Evolutionary conservation across 2,113 vertebrate genomes (phyloP), one percentile per base, ranked within the genome.

Genomic region (Myotis brandtii): DNA sequence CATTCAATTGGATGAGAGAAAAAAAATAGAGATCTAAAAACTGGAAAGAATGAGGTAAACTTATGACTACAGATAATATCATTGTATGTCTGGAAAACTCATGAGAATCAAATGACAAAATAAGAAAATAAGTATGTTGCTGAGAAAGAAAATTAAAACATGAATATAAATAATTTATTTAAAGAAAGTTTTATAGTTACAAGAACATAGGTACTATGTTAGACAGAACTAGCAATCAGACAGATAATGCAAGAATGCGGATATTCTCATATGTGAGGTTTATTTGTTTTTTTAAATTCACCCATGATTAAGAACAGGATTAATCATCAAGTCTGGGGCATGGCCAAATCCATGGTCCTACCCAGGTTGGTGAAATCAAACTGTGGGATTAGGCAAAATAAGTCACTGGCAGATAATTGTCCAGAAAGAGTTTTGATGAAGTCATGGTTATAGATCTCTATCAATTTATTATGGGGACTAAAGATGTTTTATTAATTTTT

Each of bases 21-120:
- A 56, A 86, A 25, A 86, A 16, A 34, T 46, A 85, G 9, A 46
- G 20, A 2, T 30, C 56, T 77, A 69, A 79, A 79, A 93, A 34
- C 11, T 25, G 27, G 37, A 70, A 59, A 70, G 48, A 69, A 56
- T 18, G 46, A 77, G 4, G 62, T 69, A 46, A 85, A 77, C 67
- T 86, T 93, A 54, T 50, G 69, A 50, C 25, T 25, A 56, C 30
- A 79, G 34, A 69, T 30, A 64, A 40, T 52, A 79, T 40, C 10
- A 50, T 20, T 89, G 56, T 77, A 27, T 62, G n/a, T n/a, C 25
- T 76, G 27, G 52, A 92, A 85, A 76, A 64, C 13, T n/a, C 46
- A 52, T 66, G 46, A 92, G 80, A 84, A 75, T 84, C 54, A 76
- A 92, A 52, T 92, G 59, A 66, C 9, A 76, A 76, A 80, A 76